phyloP scores from a whole-genome alignment of 2,113 vertebrate genomes.

The Epinephelus moara region DNA sequence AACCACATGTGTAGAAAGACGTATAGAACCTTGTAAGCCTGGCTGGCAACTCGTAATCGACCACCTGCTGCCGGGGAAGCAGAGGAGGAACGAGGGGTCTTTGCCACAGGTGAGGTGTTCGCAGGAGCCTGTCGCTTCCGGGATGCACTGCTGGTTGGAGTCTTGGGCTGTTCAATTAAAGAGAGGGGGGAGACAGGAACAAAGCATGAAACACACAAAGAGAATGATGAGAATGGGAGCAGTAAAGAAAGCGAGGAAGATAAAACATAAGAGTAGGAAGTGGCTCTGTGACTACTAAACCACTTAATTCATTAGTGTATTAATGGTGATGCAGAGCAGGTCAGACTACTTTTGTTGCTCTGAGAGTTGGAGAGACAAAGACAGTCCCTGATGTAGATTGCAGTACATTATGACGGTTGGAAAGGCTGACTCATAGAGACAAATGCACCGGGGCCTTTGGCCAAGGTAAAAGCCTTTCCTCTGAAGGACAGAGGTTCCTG shows the following conservation, averaged over 20 bases:
- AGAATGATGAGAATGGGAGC: neutral
- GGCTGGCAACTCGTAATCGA: conserved; percentile 28
- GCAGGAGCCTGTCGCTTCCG: conserved; percentile 64
- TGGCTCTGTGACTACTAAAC: conserved; percentile 22
- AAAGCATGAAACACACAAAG: neutral
- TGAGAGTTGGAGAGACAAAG: conserved; percentile 34
- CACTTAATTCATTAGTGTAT: conserved; percentile 62
- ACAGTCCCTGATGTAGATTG: conserved; percentile 43
- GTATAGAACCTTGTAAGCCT: conserved; percentile 68
- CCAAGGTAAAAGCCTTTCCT: conserved; percentile 45
- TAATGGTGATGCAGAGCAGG: conserved; percentile 22
- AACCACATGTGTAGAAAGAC: neutral
- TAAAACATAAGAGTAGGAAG: conserved; percentile 15
- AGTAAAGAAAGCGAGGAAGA: neutral
- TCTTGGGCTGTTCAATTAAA: conserved; percentile 47
- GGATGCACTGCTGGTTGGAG: conserved; percentile 45
- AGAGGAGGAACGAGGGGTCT: conserved; percentile 61
- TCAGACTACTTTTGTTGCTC: conserved; percentile 35
- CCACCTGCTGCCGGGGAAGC: conserved; percentile 40
- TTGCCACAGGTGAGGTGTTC: conserved; percentile 53
- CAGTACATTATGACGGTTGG: conserved; percentile 47
- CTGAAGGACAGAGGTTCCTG: conserved; percentile 21
- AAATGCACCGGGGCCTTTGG: conserved; percentile 19
- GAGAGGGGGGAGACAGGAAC: neutral
- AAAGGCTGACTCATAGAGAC: conserved; percentile 59